phyloP scores from a whole-genome alignment of 2,888 invertebrate genomes.

The Cephus rjabovi region DNA sequence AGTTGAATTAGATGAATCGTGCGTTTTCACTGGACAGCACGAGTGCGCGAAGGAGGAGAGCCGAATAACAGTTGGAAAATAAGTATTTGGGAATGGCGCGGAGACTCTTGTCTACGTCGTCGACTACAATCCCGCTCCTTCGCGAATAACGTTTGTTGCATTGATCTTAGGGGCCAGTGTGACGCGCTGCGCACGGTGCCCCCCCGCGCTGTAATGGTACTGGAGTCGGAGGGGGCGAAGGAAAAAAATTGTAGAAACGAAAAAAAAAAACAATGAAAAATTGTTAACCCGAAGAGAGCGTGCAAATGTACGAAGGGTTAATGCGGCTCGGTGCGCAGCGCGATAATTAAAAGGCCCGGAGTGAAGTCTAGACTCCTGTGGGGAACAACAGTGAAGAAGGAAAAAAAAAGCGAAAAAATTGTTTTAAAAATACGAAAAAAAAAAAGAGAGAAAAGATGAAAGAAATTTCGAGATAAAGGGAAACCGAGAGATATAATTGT shows the following conservation, averaged over 20 bases:
- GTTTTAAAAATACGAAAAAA: background rate
- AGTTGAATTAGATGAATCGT: background rate
- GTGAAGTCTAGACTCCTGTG: background rate
- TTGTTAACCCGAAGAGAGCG: background rate
- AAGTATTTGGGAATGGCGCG: background rate
- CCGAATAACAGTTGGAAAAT: background rate
- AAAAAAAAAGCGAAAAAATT: background rate
- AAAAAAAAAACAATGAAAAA: background rate
- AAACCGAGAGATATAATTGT: background rate
- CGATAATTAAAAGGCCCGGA: background rate
- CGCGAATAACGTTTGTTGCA: background rate
- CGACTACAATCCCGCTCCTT: background rate
- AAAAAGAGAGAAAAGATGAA: background rate
- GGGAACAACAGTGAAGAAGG: background rate
- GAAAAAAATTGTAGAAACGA: background rate
- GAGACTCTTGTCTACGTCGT: background rate
- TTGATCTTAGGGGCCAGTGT: background rate
- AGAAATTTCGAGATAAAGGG: background rate
- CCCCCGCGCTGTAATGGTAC: background rate
- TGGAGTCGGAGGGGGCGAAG: background rate
- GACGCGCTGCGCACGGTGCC: background rate
- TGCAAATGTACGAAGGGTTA: background rate
- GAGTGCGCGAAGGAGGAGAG: background rate
- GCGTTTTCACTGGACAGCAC: background rate
- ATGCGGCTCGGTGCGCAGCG: background rate